Conservation (phyloP, 2,113 vertebrate genomes). For the Pagrus major region DNA sequence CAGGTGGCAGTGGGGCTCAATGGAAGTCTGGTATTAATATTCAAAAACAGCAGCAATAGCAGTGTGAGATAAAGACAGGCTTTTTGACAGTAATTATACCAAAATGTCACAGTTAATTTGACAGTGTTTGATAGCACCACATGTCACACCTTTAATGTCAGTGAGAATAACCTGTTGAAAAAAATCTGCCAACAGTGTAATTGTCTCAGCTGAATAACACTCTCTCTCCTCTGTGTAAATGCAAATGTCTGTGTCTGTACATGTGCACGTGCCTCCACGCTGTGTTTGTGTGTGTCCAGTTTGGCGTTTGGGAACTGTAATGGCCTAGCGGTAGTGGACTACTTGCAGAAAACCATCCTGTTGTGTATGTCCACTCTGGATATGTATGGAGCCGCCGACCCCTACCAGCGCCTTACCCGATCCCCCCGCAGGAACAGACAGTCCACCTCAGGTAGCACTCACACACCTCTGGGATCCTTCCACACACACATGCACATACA, state of each 20-base stretch:
- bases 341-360: constrained; percentile 93
- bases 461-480: not conserved
- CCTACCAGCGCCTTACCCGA: constrained; percentile 93
- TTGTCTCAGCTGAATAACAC: constrained; percentile 4
- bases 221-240: constrained; percentile 24
- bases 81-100: constrained; percentile 37
- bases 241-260: not conserved
- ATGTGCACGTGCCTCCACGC: constrained; percentile 13
- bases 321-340: constrained; percentile 95
- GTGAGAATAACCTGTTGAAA: constrained; percentile 14
- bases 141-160: constrained; percentile 21
- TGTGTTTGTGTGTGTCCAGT: constrained; percentile 78
- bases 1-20: constrained; percentile 17
- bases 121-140: constrained; percentile 12
- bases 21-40: constrained; percentile 36
- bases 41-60: constrained; percentile 22
- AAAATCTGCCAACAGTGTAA: not conserved
- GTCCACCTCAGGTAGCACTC: constrained; percentile 92
- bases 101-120: constrained; percentile 39
- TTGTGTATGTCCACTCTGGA: constrained; percentile 95
- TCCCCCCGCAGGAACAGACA: constrained; percentile 96
- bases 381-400: constrained; percentile 92
- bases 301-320: constrained; percentile 96
- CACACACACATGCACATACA: not conserved
- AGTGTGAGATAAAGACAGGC: constrained; percentile 31